Base-by-base conservation (phyloP, 2,797 vertebrate genomes). In the Phalloptychus januarius region DNA sequence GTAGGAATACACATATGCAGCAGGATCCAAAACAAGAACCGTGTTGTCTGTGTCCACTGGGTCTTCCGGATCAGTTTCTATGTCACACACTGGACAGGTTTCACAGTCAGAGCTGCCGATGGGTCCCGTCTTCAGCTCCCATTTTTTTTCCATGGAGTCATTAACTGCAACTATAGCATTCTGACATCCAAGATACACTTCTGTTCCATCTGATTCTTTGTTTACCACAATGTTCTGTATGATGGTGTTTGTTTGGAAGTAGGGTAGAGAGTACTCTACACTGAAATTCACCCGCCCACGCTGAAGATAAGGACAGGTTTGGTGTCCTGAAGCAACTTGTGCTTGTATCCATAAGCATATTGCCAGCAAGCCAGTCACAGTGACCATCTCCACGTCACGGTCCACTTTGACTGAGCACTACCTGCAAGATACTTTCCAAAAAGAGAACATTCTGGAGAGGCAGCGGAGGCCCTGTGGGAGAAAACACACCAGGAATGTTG, bases 141-240 rank as follows among this genome's bases (percentile, higher is more conserved):
- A 96, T 61, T 76, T 58, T 80, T 91, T 90, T 1, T 25, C 33
- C 79, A 96, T 75, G 4, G 74, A 4, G 33, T 11, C 7, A 69
- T 91, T 86, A 65, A 97, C 82, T 38, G 96, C 87, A 23, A 97
- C 91, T 46, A 99, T 93, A 2, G 87, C 91, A 84, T 99, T 99
- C 85, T 95, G 96, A 25, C 95, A 77, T 0, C 95, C 96, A 80
- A 99, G 88, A 2, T 97, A 98, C 61, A 97, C 36, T 0, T 94
- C 83, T 1, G 0, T 69, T 12, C 0, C 33, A 1, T 89, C 13
- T 7, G 0, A n/a, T 0, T 93, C 4, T 42, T 1, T 0, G 2
- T 95, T 90, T 79, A 96, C 76, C 0, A 81, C 96, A 4, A 97
- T 77, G 13, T 97, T 98, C 90, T 99, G 98, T 76, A 99, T 95